Percentiles rank a stretch among this genome's conserved stretches.
Evolutionary conservation across 2,888 invertebrate species (phyloP).

Genomic region (Campoplex capitator): DNA sequence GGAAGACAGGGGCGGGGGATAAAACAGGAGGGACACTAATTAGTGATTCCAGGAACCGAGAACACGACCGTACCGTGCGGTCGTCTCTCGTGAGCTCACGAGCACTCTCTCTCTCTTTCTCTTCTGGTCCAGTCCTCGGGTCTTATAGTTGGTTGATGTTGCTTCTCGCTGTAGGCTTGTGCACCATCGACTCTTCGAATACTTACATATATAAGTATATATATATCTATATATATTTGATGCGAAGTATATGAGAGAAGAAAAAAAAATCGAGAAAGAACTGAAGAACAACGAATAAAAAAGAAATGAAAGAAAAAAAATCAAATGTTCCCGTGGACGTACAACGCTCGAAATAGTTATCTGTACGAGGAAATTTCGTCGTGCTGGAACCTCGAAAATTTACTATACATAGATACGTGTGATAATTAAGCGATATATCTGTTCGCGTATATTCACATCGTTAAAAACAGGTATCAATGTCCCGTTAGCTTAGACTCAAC

Average conservation of each 20-base stretch:
- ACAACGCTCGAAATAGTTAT: conserved; percentile 64
- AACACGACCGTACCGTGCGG: conserved; percentile 79
- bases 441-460: neutral
- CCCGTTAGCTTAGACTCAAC: neutral
- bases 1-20: conserved; percentile 76
- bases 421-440: conserved; percentile 53
- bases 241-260: conserved; percentile 55
- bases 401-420: conserved; percentile 28
- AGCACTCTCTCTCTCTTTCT: conserved; percentile 8
- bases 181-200: conserved; percentile 22
- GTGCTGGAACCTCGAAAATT: conserved; percentile 26
- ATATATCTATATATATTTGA: conserved; percentile 27
- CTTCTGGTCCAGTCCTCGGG: conserved; percentile 44
- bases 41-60: conserved; percentile 84
- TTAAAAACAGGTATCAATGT: neutral
- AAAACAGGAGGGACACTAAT: conserved; percentile 84
- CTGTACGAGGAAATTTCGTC: conserved; percentile 57
- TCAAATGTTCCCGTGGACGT: conserved; percentile 63
- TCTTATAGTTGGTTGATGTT: conserved; percentile 47
- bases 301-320: conserved; percentile 39
- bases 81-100: conserved; percentile 71
- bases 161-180: conserved; percentile 26
- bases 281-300: conserved; percentile 64
- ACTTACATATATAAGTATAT: conserved; percentile 8
- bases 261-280: conserved; percentile 53